Base-by-base conservation (phyloP, 2,113 vertebrate species). In the Holacanthus passer region DNA sequence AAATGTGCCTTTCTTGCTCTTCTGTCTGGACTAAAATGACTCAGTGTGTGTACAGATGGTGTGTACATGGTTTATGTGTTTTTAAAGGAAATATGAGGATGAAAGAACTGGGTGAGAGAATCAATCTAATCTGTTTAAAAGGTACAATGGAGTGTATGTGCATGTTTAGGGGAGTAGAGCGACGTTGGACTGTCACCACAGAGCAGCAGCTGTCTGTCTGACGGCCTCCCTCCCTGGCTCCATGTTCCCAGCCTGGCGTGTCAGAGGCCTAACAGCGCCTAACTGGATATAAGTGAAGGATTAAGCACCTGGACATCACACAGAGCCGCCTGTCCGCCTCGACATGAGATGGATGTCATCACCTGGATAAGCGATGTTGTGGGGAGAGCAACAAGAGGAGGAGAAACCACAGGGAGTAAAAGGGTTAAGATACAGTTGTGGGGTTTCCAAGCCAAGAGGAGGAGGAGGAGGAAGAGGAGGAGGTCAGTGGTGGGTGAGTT, bases 371-470 rank as follows among this genome's bases (percentile, higher is more conserved):
- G 76, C 22, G 55, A 83, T 45, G 45, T 20, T 7, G 24, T 20
- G 27, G 48, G 22, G 53, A 92, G 91, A 84, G 88, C 88, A 45
- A 73, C 82, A 91, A 85, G 90, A 90, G 91, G 35, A 84, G 89
- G 93, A 93, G 89, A 92, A 60, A 67, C 12, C 27, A 29, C 43
- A 53, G n/a, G 31, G 55, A 77, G 24, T 19, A 8, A 56, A 70
- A 45, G 45, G 45, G 31, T 11, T 48, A 7, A 24, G 52, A 56
- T 58, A 43, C 20, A 81, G 48, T 47, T 1, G 47, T 17, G 16
- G 0, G 17, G 4, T 27, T 58, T 56, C n/a, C n/a, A 29, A 56
- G 47, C 22, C 60, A 59, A 71, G 39, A 12, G 16, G 22, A 50
- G n/a, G 31, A 56, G 31, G 41, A 45, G 65, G 22, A 74, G 68